A percentile compares a stretch with the other conserved stretches of the same genome.
Evolutionary conservation across 2,888 invertebrate genomes (phyloP).

Genomic region (Deilephila porcellus): DNA sequence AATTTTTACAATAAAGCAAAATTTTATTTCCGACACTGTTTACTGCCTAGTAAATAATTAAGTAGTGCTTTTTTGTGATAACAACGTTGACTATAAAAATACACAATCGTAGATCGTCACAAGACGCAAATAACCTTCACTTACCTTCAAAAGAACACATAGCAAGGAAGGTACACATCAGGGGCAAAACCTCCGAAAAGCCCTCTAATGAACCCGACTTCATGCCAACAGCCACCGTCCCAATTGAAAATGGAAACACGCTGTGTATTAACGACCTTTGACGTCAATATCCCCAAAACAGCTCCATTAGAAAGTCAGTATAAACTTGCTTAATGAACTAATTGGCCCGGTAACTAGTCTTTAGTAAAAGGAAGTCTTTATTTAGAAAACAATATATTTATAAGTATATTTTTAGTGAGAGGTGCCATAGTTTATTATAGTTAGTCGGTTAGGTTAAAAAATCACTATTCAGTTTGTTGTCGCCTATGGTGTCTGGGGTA

Average conservation of each 20-base stretch:
- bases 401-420: too few species aligned
- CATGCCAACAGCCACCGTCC: conserved; percentile 6
- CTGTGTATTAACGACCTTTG: conserved; percentile 11
- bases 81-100: too few species aligned
- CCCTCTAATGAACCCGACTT: conserved; percentile 36
- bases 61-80: neutral
- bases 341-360: too few species aligned
- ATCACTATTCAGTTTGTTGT: too few species aligned
- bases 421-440: too few species aligned
- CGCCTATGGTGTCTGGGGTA: too few species aligned
- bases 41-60: neutral
- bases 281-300: neutral
- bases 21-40: too few species aligned
- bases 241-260: conserved; percentile 32
- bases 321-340: neutral
- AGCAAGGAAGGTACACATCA: conserved; percentile 35
- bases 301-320: neutral
- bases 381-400: too few species aligned
- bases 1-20: too few species aligned
- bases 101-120: neutral
- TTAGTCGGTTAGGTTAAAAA: too few species aligned
- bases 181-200: conserved; percentile 33
- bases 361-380: too few species aligned
- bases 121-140: conserved; percentile 22
- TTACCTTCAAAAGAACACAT: conserved; percentile 32